These are phyloP conservation scores for Grus americana DNA, from an alignment of 2,113 vertebrate species.

Conservation along the genomic window DNA sequence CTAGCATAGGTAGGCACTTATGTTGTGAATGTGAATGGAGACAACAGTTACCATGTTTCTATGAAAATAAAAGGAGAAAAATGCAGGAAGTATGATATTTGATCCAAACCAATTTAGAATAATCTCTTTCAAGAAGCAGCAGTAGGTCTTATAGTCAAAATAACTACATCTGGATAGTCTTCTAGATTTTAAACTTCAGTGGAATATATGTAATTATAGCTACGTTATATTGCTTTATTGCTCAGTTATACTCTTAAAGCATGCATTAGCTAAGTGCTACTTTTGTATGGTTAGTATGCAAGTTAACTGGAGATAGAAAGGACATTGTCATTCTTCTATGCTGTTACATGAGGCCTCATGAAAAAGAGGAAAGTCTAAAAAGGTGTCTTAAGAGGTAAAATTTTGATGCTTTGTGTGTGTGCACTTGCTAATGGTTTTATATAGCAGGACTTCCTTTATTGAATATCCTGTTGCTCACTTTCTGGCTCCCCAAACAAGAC, in stretches of 20 bases:
- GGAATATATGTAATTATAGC: not conserved
- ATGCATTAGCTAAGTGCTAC: not conserved
- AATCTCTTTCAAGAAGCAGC: not conserved
- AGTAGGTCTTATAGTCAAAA: not conserved
- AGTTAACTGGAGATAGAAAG: not conserved
- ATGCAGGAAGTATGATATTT: not conserved
- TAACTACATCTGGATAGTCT: not conserved
- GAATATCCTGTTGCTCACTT: accelerated
- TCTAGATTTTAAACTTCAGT: not conserved
- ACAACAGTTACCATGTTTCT: not conserved
- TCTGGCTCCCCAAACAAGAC: accelerated
- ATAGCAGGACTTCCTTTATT: not conserved
- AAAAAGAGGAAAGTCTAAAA: not conserved
- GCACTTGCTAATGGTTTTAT: not conserved
- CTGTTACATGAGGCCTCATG: not conserved
- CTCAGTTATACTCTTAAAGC: not conserved
- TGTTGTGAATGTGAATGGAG: not conserved
- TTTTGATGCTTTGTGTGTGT: not conserved
- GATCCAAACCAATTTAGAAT: not conserved
- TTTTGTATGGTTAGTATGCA: not conserved
- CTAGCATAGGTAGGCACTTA: not conserved
- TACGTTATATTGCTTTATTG: not conserved
- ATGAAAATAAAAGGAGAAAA: not conserved
- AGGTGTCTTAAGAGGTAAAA: not conserved
- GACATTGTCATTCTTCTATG: not conserved